These are phyloP conservation scores for Hyperoodon ampullatus DNA, from an alignment of 2,113 vertebrate species.

Conservation along the genomic window DNA sequence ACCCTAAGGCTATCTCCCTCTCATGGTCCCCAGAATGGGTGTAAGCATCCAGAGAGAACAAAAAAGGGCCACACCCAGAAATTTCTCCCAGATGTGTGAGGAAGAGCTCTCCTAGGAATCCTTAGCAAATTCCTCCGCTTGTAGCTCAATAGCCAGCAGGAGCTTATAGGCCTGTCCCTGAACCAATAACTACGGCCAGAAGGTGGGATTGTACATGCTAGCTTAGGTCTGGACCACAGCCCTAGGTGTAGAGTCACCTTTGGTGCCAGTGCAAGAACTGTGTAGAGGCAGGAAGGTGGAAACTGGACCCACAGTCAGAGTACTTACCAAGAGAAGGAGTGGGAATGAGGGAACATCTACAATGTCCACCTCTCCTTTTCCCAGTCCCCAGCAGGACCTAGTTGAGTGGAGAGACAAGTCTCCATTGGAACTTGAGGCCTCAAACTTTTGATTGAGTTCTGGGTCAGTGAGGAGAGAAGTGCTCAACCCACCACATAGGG, in stretches of 20 bases:
- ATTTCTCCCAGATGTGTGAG: neutral
- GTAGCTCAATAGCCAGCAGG: neutral
- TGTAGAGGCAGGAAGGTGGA: neutral
- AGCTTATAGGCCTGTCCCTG: no score
- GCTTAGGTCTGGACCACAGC: neutral
- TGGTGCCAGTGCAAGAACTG: neutral
- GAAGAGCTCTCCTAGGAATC: neutral
- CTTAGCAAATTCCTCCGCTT: neutral
- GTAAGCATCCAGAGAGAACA: neutral
- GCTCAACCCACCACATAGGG: neutral
- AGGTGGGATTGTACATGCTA: fast-evolving
- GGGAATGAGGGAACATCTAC: neutral
- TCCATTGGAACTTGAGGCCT: neutral
- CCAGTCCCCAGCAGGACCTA: neutral
- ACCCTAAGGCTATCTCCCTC: neutral
- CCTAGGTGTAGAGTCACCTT: neutral
- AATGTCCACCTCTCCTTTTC: neutral
- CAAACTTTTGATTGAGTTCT: neutral
- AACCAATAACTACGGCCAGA: neutral
- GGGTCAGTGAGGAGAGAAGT: neutral
- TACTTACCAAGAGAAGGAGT: neutral
- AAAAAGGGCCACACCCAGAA: neutral
- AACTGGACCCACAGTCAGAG: neutral
- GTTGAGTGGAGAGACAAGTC: neutral
- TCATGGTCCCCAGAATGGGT: neutral